Base-by-base conservation (phyloP, 2,888 invertebrate genomes). In the Tetranychus piercei region DNA sequence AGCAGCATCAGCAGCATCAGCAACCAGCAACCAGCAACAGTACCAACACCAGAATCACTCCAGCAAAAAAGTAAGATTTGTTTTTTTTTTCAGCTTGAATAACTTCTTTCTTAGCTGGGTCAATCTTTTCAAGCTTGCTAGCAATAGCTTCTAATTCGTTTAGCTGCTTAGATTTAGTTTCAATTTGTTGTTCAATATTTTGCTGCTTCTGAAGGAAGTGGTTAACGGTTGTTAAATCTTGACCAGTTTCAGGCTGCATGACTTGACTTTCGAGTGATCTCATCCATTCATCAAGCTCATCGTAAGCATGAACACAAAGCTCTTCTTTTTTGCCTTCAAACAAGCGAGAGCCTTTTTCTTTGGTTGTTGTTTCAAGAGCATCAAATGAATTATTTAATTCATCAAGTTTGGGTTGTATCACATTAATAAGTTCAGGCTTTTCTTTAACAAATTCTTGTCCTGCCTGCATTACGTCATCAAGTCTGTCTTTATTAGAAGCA, bases 161-260 rank as follows among this genome's bases (percentile, higher is more conserved):
- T 6, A 97, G 94, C 79, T 84, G 94, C 77, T 90, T 89, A 15
- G 94, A 93, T 82, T 94, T 94, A 8, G 94, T 90, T 64, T 93
- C 93, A 94, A 94, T 94, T 85, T 96, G 95, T 72, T 93, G 94
- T 85, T 96, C 95, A 82, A 96, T 94, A 87, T 93, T 91, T 85
- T 95, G 94, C 84, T 99, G 99, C 84, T 96, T 96, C 85, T 97
- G 96, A 91, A 99, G 95, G 73, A 96, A 88, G 82, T 97, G 94
- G 81, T 99, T 99, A 77, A 99, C 99, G 72, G 96, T 96, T 74
- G 97, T 96, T 81, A 99, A 87, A 86, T 99, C 97, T 77, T 84
- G 84, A 79, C 95, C 93, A 71, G 93, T 92, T 81, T 94, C 94
- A 77, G 92, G 92, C 81, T 90, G 90, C 80, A 93, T 91, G 81